Evolutionary conservation across 2,888 invertebrate genomes (phyloP), one percentile per base, ranked within the genome.

Genomic region (Hirtodrosophila trivittata): DNA sequence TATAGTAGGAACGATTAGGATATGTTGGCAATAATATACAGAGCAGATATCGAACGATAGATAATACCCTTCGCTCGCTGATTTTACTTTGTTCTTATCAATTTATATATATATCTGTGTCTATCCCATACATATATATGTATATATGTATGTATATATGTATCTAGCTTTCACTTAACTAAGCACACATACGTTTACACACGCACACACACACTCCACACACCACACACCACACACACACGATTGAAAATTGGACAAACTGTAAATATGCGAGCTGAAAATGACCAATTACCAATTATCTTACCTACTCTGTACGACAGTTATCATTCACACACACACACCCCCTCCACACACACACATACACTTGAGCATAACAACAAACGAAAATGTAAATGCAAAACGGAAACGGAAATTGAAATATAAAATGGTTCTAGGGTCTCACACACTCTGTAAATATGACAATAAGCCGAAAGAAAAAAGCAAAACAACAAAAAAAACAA

Each of bases 31-130:
- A 75, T 64, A 45, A 12, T 10, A 41, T 16, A 35, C 13, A 56
- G 68, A 71, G 73, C 71, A 56, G 56, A 56, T 71, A 9, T 28
- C 18, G 18, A 21, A 21, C 63, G 63, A 63, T 66, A 66, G 75
- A 60, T 71, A 43, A 39, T 39, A 66, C 30, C 56, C 54, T 59
- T 75, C 74, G 76, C 73, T 69, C 78, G 77, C 87, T 87, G 88
- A 87, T 88, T 87, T 87, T 81, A 84, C 87, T 88, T 87, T 88
- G 83, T 85, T 69, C 66, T 58, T 65, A 35, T 47, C 39, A 42
- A 50, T 42, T 51, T 35, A 32, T 50, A 49, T 63, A 43, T 46
- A 46, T 52, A 54, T 47, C 38, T 58, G 54, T 54, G 55, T 42
- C 49, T 35, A 56, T 45, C 39, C 42, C 46, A 66, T 51, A 56